Conservation (phyloP, 2,797 vertebrate genomes). For the Acipenser ruthenus region DNA sequence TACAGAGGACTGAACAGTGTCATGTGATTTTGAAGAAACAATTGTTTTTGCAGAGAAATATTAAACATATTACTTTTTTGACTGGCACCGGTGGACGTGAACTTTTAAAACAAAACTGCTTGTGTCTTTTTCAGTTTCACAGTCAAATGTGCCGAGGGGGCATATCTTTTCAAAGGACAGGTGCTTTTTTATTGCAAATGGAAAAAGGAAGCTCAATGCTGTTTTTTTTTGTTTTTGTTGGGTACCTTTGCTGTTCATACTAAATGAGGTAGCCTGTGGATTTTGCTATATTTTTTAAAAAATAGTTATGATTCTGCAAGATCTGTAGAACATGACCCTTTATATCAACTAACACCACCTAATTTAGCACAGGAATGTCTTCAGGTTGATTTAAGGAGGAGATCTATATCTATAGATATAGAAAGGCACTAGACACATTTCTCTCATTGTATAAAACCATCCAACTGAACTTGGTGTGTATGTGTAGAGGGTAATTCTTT, state of each 20-base stretch:
- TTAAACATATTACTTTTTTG: constrained; percentile 18
- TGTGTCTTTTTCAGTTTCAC: constrained; percentile 16
- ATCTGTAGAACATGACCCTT: constrained; percentile 28
- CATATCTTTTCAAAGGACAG: constrained; percentile 39
- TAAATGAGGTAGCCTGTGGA: constrained; percentile 53
- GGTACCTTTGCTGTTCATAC: constrained; percentile 10
- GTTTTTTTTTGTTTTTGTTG: neutral
- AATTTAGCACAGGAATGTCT: constrained; percentile 55
- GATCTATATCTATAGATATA: constrained; percentile 31
- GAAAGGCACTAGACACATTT: constrained; percentile 36
- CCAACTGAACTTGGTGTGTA: constrained; percentile 39
- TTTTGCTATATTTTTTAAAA: constrained; percentile 33
- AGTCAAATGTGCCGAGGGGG: constrained; percentile 32
- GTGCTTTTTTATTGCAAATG: constrained; percentile 36
- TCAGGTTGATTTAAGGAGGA: constrained; percentile 35
- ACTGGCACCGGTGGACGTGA: constrained; percentile 15
- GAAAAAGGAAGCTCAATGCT: constrained; percentile 5
- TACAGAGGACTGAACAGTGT: neutral
- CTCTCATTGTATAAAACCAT: constrained; percentile 39
- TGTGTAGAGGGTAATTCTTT: constrained; percentile 14
- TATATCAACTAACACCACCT: constrained; percentile 55
- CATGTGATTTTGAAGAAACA: constrained; percentile 8
- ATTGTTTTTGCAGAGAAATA: constrained; percentile 12
- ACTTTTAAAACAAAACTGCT: constrained; percentile 1
- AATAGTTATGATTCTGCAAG: constrained; percentile 33